Base-by-base conservation (phyloP, 2,888 invertebrate genomes). In the Horisme vitalbata region DNA sequence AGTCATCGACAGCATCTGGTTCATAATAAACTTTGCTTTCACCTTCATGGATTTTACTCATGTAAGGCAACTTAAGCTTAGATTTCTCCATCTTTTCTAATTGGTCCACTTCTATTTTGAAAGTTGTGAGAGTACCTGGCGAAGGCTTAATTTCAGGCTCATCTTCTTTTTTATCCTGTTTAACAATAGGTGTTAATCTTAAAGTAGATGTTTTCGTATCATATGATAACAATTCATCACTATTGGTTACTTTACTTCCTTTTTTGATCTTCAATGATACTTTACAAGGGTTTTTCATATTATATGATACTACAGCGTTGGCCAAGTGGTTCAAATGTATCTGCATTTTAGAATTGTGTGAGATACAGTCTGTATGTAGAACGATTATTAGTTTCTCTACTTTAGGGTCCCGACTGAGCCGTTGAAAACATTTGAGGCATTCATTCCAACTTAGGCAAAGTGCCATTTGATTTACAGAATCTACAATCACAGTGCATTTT, bases 1-100 rank as follows among this genome's bases (percentile, higher is more conserved):
- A 94, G 73, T 96, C 96, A 75, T 96, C 96, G 1, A 92, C 91
- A 39, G 92, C 93, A 79, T 96, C 96, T 6, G 95, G 94, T 55
- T 93, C 91, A 68, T 96, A 96, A 59, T 93, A 91, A 21, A 96
- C 94, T 68, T 92, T 92, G 27, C 93, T 92, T 48, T 90, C 91
- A 0, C 88, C 83, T 41, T 87, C 77, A 54, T 88, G 83, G 35
- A 86, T 85, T 55, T 89, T 90, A 58, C 78, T 87, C 88, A 87
- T 87, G 64, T 93, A 94, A 0, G 94, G 94, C 41, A 94, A 77
- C 46, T 92, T 84, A 23, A 94, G 72, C 58, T 91, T 89, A 51
- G 90, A 85, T 52, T 91, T 91, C 7, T 92, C 91, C 57, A 91
- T 77, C 58, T 92, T 92, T 39, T 93, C 93, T 41, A 85, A 81